A percentile compares a stretch with the other conserved stretches of the same genome.
Evolutionary conservation across 2,113 vertebrate species (phyloP).

Genomic region (Ictalurus punctatus): DNA sequence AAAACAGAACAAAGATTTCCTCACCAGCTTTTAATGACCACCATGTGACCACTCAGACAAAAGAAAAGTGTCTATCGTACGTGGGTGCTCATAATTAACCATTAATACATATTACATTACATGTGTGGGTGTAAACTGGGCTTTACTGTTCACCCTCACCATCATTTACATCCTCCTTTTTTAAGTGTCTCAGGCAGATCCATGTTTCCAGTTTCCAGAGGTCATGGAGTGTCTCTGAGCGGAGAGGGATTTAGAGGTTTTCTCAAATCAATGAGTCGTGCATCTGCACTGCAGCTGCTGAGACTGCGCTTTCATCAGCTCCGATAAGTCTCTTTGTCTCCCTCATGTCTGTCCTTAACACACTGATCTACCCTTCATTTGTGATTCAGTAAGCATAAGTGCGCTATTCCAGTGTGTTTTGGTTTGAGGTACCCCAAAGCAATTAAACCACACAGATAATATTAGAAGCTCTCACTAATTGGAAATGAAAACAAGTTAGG

Average conservation of each 20-base stretch:
- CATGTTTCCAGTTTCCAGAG: background rate
- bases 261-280: conserved; percentile 39
- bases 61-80: background rate
- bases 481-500: conserved; percentile 2
- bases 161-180: background rate
- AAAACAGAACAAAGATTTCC: conserved; percentile 1
- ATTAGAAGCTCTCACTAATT: conserved; percentile 22
- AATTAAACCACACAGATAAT: conserved; percentile 3
- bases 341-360: conserved; percentile 14
- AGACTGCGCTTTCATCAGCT: conserved; percentile 38
- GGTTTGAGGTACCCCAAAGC: background rate
- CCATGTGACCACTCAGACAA: background rate
- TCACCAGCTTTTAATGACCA: background rate
- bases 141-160: background rate
- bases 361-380: background rate
- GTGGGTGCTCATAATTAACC: background rate
- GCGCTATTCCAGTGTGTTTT: background rate
- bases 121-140: background rate
- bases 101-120: conserved; percentile 6
- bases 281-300: conserved; percentile 53
- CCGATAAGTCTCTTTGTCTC: conserved; percentile 28
- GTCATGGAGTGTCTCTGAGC: background rate
- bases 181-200: background rate
- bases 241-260: conserved; percentile 13
- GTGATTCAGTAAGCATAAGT: conserved; percentile 10